phyloP scores from a whole-genome alignment of 2,888 invertebrate genomes.

The Syrphus vitripennis region DNA sequence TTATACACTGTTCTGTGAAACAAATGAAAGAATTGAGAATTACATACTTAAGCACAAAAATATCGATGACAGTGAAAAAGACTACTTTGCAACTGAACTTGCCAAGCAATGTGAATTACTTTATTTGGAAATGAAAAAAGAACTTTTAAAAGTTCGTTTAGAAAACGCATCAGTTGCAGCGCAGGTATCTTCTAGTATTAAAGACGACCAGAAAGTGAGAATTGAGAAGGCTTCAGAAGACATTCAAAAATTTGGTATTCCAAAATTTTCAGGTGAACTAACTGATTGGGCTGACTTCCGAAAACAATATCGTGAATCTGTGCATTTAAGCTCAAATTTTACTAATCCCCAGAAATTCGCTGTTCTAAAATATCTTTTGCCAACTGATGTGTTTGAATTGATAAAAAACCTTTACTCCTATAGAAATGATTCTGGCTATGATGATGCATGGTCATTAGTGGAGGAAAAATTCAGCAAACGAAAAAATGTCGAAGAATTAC shows the following conservation, averaged over 20 bases:
- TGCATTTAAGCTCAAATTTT: background rate
- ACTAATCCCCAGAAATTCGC: background rate
- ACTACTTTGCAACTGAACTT: background rate
- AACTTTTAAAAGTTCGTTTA: background rate
- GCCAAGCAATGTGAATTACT: background rate
- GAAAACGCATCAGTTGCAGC: too few species aligned
- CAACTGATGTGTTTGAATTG: background rate
- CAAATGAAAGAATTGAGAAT: background rate
- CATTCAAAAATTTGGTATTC: background rate
- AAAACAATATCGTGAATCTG: background rate
- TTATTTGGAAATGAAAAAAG: background rate
- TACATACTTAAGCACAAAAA: too few species aligned
- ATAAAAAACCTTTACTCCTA: background rate
- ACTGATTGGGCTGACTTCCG: background rate
- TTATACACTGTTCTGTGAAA: background rate
- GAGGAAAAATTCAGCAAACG: background rate
- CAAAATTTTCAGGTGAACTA: background rate
- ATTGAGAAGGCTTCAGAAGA: background rate
- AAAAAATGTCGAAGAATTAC: background rate
- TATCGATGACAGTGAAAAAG: background rate
- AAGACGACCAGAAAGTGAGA: background rate
- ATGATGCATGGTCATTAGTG: background rate
- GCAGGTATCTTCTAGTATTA: background rate
- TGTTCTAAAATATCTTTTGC: background rate
- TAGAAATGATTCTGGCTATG: background rate